Evolutionary conservation across 1,140 invertebrate genomes (phyloP).

Genomic region (Drosophila ercepeae): DNA sequence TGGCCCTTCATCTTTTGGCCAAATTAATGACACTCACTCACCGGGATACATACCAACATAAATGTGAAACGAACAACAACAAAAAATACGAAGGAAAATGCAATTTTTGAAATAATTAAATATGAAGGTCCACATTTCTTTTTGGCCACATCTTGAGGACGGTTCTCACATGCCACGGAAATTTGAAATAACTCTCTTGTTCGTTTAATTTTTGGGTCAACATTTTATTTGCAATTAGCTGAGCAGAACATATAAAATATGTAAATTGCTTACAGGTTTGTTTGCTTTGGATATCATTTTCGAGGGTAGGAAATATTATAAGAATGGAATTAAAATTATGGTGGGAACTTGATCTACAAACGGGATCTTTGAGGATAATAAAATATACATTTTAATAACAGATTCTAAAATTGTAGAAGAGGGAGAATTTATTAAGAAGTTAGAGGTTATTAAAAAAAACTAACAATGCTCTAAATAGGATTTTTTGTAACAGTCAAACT

Average conservation of each 20-base stretch:
- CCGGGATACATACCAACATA: slow-evolving; percentile 8
- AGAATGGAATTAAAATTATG: slow-evolving; percentile 3
- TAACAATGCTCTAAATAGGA: no score
- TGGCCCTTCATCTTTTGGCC: slow-evolving; percentile 39
- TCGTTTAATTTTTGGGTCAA: slow-evolving; percentile 47
- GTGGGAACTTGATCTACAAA: slow-evolving; percentile 7
- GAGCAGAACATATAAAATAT: slow-evolving; percentile 46
- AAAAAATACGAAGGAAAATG: slow-evolving; percentile 63
- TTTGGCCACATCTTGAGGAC: slow-evolving; percentile 28
- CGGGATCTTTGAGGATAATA: not conserved
- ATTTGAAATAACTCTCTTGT: slow-evolving; percentile 38
- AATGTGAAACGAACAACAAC: slow-evolving; percentile 44
- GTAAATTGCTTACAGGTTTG: slow-evolving; percentile 41
- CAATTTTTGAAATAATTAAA: slow-evolving; percentile 78
- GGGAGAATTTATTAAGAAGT: not conserved
- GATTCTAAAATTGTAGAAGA: not conserved
- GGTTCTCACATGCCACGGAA: slow-evolving; percentile 37
- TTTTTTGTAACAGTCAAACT: no score
- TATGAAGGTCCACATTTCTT: slow-evolving; percentile 59
- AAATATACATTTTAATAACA: not conserved
- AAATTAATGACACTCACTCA: slow-evolving; percentile 73
- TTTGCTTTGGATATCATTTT: slow-evolving; percentile 5
- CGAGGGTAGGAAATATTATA: not conserved
- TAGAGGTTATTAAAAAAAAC: no score
- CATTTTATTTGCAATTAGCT: slow-evolving; percentile 64